Evolutionary conservation across 64 coral and sea anemone species (phyloP).

Genomic region (Stylophora pistillata): DNA sequence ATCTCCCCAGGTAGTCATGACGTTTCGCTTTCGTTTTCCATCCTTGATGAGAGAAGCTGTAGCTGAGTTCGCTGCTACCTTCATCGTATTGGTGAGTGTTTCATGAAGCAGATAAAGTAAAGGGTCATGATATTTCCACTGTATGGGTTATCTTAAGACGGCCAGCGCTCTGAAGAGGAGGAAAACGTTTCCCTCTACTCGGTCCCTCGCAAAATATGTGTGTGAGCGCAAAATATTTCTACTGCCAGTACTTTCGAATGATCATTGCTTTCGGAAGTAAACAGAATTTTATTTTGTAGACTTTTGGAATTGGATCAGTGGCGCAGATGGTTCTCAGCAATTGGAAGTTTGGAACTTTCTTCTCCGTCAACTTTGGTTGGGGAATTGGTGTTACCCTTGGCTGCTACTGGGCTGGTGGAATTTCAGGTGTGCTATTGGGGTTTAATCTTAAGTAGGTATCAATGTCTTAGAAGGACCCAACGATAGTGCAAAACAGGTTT

Average conservation of each 20-base stretch:
- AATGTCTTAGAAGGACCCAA: neutral
- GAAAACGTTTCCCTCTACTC: neutral
- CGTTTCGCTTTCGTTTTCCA: slow-evolving; percentile 22
- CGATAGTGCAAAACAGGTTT: neutral
- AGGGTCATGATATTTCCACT: too few species aligned
- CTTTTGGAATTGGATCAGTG: slow-evolving; percentile 56
- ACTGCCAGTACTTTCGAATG: too few species aligned
- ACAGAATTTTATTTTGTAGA: neutral
- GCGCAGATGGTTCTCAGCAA: slow-evolving; percentile 59
- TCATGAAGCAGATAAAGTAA: neutral
- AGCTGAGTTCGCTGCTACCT: slow-evolving; percentile 68
- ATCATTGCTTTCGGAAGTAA: neutral
- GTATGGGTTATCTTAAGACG: too few species aligned
- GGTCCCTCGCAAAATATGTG: too few species aligned
- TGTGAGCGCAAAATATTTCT: too few species aligned
- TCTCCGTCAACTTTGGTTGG: slow-evolving; percentile 68
- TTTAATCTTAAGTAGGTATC: neutral
- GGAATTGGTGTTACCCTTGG: slow-evolving; percentile 57
- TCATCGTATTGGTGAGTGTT: slow-evolving; percentile 64
- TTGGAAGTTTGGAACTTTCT: slow-evolving; percentile 53
- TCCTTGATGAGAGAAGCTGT: slow-evolving; percentile 39
- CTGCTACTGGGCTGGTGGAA: slow-evolving; percentile 67
- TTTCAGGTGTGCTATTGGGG: slow-evolving; percentile 39
- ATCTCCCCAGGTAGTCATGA: neutral
- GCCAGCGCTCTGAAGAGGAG: too few species aligned